Base-by-base conservation (phyloP, 2,888 invertebrate species). In the Anthophora plumipes region DNA sequence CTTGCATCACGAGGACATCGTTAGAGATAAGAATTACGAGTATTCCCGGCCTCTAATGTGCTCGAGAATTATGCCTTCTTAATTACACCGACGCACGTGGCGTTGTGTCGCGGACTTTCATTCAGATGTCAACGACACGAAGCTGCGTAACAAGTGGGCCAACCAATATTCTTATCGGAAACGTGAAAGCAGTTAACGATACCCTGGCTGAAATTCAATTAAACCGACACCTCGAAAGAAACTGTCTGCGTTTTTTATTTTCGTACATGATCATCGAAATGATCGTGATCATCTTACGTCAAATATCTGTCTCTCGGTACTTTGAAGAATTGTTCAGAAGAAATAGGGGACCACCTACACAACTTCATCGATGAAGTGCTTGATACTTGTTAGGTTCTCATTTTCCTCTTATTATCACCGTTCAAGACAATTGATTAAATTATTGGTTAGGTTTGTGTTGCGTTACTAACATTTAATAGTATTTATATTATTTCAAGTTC, bases 11-110 rank as follows among this genome's bases (percentile, higher is more conserved):
- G 63, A 60, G 61, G 78, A 66, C 78, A 60, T 74, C 77, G 70
- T 72, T 66, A 55, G 48, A 76, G 80, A 83, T 83, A 85, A 85
- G 75, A 80, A 76, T 77, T 54, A 70, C 60, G 82, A 76, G 76
- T 76, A 25, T 81, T 73, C 67, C 60, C 48, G 57, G 41, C 37
- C n/a, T 74, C 43, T 77, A 85, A 84, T 70, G 80, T 46, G 75
- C 59, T 54, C 63, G 67, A 59, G 74, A 68, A 82, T 80, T 70
- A 73, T 70, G 61, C 60, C 57, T 54, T 71, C 61, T 73, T 83
- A 84, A 85, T 80, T 77, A 70, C 74, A 64, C 50, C 8, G 75
- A 39, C 54, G 54, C 77, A 73, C 73, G 73, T 73, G 74, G 50
- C 69, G 60, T 25, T 68, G n/a, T 50, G 54, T 64, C 71, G 41